Conservation (phyloP, 2,888 invertebrate genomes). For the Eristalinus sepulchralis region DNA sequence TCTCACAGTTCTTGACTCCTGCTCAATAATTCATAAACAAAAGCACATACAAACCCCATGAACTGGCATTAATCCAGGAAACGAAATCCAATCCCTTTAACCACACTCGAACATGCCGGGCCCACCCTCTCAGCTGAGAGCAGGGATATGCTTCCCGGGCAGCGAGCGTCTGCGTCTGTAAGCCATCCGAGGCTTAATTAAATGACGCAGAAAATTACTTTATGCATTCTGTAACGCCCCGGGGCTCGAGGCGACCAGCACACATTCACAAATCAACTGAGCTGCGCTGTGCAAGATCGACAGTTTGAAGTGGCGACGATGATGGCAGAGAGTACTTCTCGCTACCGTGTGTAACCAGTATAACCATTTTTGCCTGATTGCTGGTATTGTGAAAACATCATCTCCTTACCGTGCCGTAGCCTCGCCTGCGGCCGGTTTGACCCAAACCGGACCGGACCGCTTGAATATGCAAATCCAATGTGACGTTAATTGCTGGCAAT, state of each 20-base stretch:
- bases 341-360: conserved; percentile 31
- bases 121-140: conserved; percentile 9
- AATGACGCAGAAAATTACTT: conserved; percentile 80
- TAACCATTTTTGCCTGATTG: conserved; percentile 64
- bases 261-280: not conserved
- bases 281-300: conserved; percentile 24
- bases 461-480: conserved; percentile 65
- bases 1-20: conserved; percentile 41
- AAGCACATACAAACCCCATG: conserved; percentile 37
- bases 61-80: conserved; percentile 5
- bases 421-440: conserved; percentile 23
- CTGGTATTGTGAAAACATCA: conserved; percentile 46
- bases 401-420: not conserved
- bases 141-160: not conserved
- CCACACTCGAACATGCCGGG: conserved; percentile 1
- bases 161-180: conserved; percentile 26
- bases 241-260: not conserved
- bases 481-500: conserved; percentile 66
- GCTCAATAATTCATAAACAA: conserved; percentile 62
- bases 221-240: conserved; percentile 67
- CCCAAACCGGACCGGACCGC: conserved; percentile 42
- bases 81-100: conserved; percentile 45
- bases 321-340: not conserved
- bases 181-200: conserved; percentile 77
- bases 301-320: not conserved